Evolutionary conservation across 2,797 vertebrate species (phyloP), one percentile per base, ranked within the genome.

Genomic region (Hoplostethus mediterraneus): DNA sequence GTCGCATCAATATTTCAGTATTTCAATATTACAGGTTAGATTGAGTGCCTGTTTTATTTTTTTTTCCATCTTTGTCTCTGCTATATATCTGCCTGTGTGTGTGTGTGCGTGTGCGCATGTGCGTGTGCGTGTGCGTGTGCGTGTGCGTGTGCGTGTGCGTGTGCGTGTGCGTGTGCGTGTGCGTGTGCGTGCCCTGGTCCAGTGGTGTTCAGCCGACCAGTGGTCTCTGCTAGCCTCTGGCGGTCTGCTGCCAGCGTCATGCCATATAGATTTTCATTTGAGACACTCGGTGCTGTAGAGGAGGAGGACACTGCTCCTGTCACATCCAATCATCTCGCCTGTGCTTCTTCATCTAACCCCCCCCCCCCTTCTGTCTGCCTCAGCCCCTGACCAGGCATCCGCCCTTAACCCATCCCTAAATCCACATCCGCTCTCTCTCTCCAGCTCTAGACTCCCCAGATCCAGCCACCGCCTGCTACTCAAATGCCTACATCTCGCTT

Each of bases 231-330:
- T 7, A 48, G 55, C 33, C 67, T 6, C 40, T 69, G 73, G 79
- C 81, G 86, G 75, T 88, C 80, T 80, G 79, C 67, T 76, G 79
- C 77, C 75, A 78, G 77, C 57, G 85, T 80, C 83, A 77, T 33
- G 76, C 72, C 54, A 66, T 93, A 93, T 94, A 94, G 94, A 95
- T 95, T 95, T 95, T 94, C 92, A 94, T 95, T 95, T 93, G 87
- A 87, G 89, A 72, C 90, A 80, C 87, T 87, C 53, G 45, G 73
- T 74, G 69, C 84, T 90, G 91, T 91, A 85, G 89, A 80, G 83
- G 83, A 73, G 64, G 70, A 92, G 77, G 87, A 90, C 80, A 81
- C 86, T 90, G 84, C 87, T 92, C 82, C 91, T 93, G 93, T 95
- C 95, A 90, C 89, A 75, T 92, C 78, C 71, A 82, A 94, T 96